A percentile compares a stretch with the other conserved stretches of the same genome.
These are phyloP conservation scores for Zaprionus vittiger DNA, from an alignment of 1,140 invertebrate genomes.

Conservation along the genomic window DNA sequence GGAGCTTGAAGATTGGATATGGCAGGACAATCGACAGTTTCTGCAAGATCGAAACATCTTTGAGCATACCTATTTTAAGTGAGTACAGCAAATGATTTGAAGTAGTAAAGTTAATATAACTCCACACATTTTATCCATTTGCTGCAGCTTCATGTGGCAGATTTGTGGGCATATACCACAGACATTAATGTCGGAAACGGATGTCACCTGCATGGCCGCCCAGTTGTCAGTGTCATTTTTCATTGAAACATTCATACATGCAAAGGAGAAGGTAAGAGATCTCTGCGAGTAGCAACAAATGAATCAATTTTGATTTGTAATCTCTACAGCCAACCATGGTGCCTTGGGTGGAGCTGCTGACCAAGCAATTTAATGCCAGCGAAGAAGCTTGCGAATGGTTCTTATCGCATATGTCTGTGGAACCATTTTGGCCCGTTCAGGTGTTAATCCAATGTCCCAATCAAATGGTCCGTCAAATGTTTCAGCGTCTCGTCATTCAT, in stretches of 20 bases:
- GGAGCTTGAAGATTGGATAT: conserved; percentile 95
- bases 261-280: conserved; percentile 95
- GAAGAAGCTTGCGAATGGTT: conserved; percentile 96
- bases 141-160: conserved; percentile 96
- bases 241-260: conserved; percentile 97
- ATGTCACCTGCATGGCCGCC: conserved; percentile 93
- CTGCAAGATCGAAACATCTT: conserved; percentile 98
- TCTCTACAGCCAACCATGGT: conserved; percentile 93
- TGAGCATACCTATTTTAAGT: conserved; percentile 97
- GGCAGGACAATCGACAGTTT: conserved; percentile 98
- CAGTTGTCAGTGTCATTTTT: conserved; percentile 97
- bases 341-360: conserved; percentile 97
- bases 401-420: conserved; percentile 94
- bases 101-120: neutral
- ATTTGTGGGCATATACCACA: conserved; percentile 97
- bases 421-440: conserved; percentile 97
- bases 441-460: conserved; percentile 97
- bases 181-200: conserved; percentile 91
- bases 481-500: conserved; percentile 96
- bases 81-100: conserved; percentile 79
- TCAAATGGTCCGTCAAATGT: conserved; percentile 97
- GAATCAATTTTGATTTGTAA: neutral
- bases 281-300: neutral
- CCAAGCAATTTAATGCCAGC: conserved; percentile 97
- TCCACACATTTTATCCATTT: conserved; percentile 10